phyloP scores from a whole-genome alignment of 2,888 invertebrate species.

The Thelaira solivaga region DNA sequence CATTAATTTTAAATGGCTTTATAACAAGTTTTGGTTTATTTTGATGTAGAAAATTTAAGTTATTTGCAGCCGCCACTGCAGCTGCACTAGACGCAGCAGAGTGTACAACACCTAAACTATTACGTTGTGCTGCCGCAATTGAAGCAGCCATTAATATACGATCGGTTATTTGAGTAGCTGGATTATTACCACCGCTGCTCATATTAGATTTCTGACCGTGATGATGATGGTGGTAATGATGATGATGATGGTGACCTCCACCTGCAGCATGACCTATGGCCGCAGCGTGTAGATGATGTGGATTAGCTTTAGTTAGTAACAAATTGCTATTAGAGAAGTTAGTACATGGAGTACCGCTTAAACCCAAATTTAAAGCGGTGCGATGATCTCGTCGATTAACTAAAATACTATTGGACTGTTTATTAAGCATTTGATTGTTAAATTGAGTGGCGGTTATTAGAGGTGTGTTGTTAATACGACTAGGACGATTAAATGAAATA shows the following conservation, averaged over 20 bases:
- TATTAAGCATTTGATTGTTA: slow-evolving; percentile 69
- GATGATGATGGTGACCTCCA: slow-evolving; percentile 51
- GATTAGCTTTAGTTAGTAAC: slow-evolving; percentile 64
- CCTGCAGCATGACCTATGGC: slow-evolving; percentile 26
- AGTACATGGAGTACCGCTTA: slow-evolving; percentile 63
- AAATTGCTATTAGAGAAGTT: slow-evolving; percentile 62
- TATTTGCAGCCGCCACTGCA: slow-evolving; percentile 69
- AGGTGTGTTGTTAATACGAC: slow-evolving; percentile 71
- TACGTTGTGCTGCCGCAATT: slow-evolving; percentile 64
- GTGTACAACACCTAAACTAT: slow-evolving; percentile 62
- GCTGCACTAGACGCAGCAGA: slow-evolving; percentile 62
- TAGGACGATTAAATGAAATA: slow-evolving; percentile 70
- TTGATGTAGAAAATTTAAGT: slow-evolving; percentile 71
- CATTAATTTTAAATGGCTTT: slow-evolving; percentile 77
- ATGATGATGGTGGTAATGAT: slow-evolving; percentile 61
- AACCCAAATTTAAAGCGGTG: slow-evolving; percentile 59
- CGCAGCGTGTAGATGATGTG: slow-evolving; percentile 50
- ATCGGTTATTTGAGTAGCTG: slow-evolving; percentile 62
- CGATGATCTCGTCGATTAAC: slow-evolving; percentile 69
- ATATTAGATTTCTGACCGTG: slow-evolving; percentile 59
- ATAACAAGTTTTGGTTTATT: slow-evolving; percentile 76
- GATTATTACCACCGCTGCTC: slow-evolving; percentile 30
- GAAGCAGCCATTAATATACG: slow-evolving; percentile 66
- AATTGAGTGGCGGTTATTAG: slow-evolving; percentile 70
- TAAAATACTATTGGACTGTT: slow-evolving; percentile 66